Evolutionary conservation across 2,113 vertebrate genomes (phyloP), one percentile per base, ranked within the genome.

Genomic region (Myiagra hebetior): DNA sequence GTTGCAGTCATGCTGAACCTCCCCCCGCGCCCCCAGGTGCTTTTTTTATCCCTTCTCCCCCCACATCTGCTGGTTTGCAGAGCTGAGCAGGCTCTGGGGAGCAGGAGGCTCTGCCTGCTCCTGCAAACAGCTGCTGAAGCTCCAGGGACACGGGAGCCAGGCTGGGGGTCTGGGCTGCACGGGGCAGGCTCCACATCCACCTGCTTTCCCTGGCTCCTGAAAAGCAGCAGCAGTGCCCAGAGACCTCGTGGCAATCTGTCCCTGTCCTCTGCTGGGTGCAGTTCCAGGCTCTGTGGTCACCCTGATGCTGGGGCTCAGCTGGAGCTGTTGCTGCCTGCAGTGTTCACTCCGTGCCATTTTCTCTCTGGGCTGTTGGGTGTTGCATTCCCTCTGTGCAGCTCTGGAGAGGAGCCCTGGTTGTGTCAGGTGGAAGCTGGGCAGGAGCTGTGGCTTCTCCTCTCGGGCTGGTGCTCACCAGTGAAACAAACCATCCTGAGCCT

Each of bases 1-100:
- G 96, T 86, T 84, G 94, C 94, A 97, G 94, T 97, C 96, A 97
- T 63, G 86, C 96, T 44, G 96, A 97, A 89, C 95, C 96, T 96
- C 95, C 95, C 96, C 95, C 91, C 0, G 85, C 94, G 67, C 96
- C 96, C 96, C 96, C 95, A 87, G 44, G 55, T 47, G 89, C 95
- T 97, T 95, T 96, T 96, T 97, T 96, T 97, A 96, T 84, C 93
- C 65, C 35, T 16, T 93, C 84, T 22, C 91, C 93, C 96, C 95
- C 95, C 89, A 97, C 95, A 95, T 92, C 89, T 95, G 95, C 93
- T 93, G 6, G 9, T 27, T 80, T 91, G 89, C 68, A 57, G 89
- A 87, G 95, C 94, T 91, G 56, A 90, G 81, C 90, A 52, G 73
- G 84, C 85, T 95, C 81, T 76, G 94, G 63, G 16, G 67, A 86